phyloP scores from a whole-genome alignment of 2,113 vertebrate species.

The rabbit (Oryctolagus cuniculus) region DNA sequence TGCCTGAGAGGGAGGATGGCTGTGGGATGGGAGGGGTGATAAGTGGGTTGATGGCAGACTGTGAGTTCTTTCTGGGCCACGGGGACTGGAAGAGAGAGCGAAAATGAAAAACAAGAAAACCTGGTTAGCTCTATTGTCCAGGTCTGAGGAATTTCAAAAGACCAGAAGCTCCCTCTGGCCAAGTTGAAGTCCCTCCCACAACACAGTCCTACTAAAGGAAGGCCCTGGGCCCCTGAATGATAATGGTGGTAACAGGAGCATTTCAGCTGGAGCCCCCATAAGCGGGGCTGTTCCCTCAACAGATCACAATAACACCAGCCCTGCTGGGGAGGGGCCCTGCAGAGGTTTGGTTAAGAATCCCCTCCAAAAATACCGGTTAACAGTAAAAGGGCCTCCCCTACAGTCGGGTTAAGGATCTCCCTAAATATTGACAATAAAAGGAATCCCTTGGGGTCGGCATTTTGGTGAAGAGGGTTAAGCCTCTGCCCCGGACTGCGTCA shows the following conservation, averaged over 20 bases:
- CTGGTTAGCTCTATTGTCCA: background rate
- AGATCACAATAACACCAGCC: background rate
- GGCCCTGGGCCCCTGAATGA: too few species aligned
- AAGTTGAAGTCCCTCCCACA: background rate
- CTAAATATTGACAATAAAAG: background rate
- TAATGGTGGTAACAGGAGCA: too few species aligned
- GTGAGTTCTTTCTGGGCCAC: background rate
- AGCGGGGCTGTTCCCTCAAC: background rate
- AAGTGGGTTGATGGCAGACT: background rate
- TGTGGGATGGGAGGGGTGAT: too few species aligned
- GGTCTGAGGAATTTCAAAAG: slow-evolving; percentile 3
- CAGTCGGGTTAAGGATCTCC: background rate
- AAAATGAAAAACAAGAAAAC: background rate
- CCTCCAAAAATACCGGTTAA: background rate
- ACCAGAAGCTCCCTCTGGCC: background rate
- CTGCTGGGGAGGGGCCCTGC: background rate
- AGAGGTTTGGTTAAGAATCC: background rate
- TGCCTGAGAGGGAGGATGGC: background rate
- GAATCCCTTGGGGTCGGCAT: background rate
- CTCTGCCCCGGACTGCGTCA: too few species aligned
- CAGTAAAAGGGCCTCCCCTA: slow-evolving; percentile 3
- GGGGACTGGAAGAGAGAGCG: background rate
- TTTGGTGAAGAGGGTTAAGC: too few species aligned
- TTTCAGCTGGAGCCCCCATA: background rate
- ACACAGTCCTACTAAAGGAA: background rate